These are phyloP conservation scores for Carassius carassius DNA, from an alignment of 2,113 vertebrate species.

Conservation along the genomic window DNA sequence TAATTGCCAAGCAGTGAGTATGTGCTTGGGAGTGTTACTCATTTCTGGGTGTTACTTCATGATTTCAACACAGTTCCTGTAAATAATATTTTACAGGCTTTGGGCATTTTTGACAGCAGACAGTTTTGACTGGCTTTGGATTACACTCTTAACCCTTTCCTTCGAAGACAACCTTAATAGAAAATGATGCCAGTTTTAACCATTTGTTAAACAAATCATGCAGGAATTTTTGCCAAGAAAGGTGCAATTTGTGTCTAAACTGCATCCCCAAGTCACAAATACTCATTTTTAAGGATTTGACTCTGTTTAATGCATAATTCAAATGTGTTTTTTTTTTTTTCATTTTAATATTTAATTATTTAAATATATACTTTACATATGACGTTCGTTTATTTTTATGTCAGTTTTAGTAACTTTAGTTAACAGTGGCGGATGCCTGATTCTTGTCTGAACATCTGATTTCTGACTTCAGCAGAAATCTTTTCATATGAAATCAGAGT, in stretches of 20 bases:
- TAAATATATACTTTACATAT: too few species aligned
- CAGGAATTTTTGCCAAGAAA: not conserved
- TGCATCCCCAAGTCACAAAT: not conserved
- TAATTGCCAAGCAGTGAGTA: not conserved
- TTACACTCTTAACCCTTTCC: not conserved
- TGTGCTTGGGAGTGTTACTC: not conserved
- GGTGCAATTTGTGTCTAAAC: not conserved
- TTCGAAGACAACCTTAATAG: not conserved
- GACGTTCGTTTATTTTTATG: not conserved
- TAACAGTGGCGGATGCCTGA: not conserved
- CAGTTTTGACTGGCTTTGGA: not conserved
- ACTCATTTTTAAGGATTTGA: not conserved
- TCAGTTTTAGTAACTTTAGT: not conserved
- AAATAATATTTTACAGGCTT: not conserved
- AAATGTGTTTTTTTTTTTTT: too few species aligned
- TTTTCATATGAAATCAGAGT: not conserved
- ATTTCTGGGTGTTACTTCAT: conserved; percentile 15
- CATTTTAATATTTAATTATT: too few species aligned
- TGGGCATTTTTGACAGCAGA: not conserved
- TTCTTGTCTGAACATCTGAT: not conserved
- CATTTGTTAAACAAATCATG: not conserved
- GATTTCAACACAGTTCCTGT: conserved; percentile 21
- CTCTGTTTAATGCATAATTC: not conserved
- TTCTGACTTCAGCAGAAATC: not conserved
- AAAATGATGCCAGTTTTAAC: not conserved